These are phyloP conservation scores for Orcinus orca DNA, from an alignment of 2,113 vertebrate species.

Conservation along the genomic window DNA sequence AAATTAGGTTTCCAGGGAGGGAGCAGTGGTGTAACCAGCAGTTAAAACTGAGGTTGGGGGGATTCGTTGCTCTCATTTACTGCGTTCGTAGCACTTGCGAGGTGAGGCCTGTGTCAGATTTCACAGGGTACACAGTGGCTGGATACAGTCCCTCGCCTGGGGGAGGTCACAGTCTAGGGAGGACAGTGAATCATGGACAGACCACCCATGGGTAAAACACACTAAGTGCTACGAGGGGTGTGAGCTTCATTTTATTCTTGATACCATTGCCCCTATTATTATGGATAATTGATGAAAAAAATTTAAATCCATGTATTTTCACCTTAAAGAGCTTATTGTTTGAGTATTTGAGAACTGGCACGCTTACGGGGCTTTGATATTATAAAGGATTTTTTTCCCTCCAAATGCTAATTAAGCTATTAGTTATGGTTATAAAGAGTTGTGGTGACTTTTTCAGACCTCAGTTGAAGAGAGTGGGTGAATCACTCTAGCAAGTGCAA, in stretches of 20 bases:
- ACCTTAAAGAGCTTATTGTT: not conserved
- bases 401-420: not conserved
- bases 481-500: not conserved
- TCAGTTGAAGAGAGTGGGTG: not conserved
- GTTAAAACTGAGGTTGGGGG: not conserved
- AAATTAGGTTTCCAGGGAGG: not conserved
- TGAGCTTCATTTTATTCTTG: not conserved
- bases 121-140: not conserved
- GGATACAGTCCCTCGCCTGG: not conserved
- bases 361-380: not conserved
- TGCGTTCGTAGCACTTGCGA: not conserved
- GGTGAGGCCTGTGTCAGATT: not conserved
- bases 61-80: not conserved
- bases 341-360: not conserved
- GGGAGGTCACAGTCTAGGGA: too few relatives aligned
- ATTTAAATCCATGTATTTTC: not conserved
- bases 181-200: not conserved
- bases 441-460: not conserved
- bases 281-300: not conserved
- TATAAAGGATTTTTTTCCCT: rapidly evolving
- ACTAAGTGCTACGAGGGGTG: not conserved
- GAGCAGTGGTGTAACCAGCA: not conserved
- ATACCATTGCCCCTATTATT: not conserved
- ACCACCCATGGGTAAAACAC: not conserved
- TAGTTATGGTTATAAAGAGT: not conserved